Base-by-base conservation (phyloP, 2,888 invertebrate species). In the Patella depressa region DNA sequence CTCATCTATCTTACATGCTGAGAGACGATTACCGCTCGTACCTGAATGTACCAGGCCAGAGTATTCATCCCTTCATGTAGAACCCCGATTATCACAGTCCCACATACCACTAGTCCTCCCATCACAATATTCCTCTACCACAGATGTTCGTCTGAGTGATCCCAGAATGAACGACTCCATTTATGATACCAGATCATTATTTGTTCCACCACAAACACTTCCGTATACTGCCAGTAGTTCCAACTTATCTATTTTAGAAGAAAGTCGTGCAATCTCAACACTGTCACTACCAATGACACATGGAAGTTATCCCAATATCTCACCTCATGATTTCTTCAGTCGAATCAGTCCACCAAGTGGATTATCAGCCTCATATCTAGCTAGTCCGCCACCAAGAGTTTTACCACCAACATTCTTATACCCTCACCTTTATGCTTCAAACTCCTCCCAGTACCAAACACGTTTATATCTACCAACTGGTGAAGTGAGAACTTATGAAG, bases 321-420 rank as follows among this genome's bases (percentile, higher is more conserved):
- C 87, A 17, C 84, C 86, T 57, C 83, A 82, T 65, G 86, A 86
- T 69, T 77, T 88, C 72, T 84, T 86, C 75, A 80, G 79, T 74
- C 74, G 84, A 9, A 79, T 85, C 70, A 85, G 81, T 72, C 85
- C 86, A 2, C 81, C 84, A n/a, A 83, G 83, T 72, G 77, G 84
- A 78, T 72, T 71, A 11, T 74, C 86, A n/a, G 84, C 88, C 7
- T 85, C 88, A 71, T 88, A 87, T 74, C 76, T 89, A 59, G 84
- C 86, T 71, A 85, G 88, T 5, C 84, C 87, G 45, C 86, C 87
- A 15, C 81, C 86, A n/a, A 83, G 86, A 1, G 87, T 89, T 78
- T 80, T 90, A 24, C 87, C 89, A 2, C 82, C 89, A 14, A 85
- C 89, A 53, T 88, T 91, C 76, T 84, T 91, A 19, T 91, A 91